Evolutionary conservation across 2,888 invertebrate genomes (phyloP).

Genomic region (Hofmannophila pseudospretella): DNA sequence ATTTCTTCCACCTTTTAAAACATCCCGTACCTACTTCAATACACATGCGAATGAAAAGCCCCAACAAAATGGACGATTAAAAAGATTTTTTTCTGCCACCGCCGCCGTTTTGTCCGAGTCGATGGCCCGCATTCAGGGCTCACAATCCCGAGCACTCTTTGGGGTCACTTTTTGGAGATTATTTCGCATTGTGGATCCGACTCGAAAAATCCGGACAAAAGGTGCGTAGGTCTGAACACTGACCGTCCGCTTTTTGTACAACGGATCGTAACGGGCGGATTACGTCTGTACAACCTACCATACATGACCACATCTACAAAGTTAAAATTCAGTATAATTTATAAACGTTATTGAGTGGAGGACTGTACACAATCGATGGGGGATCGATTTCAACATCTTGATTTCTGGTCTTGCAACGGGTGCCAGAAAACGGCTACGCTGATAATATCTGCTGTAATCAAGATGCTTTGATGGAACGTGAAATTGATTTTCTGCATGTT

Average conservation of each 20-base stretch:
- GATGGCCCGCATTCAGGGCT: slow-evolving; percentile 42
- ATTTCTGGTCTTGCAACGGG: slow-evolving; percentile 21
- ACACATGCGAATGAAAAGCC: neutral
- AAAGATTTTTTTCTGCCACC: slow-evolving; percentile 42
- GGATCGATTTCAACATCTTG: slow-evolving; percentile 54
- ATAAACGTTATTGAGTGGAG: neutral
- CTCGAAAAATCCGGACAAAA: slow-evolving; percentile 63
- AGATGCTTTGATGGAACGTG: slow-evolving; percentile 45
- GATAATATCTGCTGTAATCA: slow-evolving; percentile 33
- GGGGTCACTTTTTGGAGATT: slow-evolving; percentile 78
- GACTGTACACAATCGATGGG: slow-evolving; percentile 6
- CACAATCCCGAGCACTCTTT: slow-evolving; percentile 49
- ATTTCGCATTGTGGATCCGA: slow-evolving; percentile 56
- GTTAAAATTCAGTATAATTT: neutral
- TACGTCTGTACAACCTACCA: slow-evolving; percentile 14
- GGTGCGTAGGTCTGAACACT: slow-evolving; percentile 59
- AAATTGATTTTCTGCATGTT: slow-evolving; percentile 41
- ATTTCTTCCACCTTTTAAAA: neutral
- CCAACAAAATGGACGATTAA: slow-evolving; percentile 45
- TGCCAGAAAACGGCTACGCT: slow-evolving; percentile 19
- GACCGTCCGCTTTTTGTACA: slow-evolving; percentile 52
- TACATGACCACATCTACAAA: neutral
- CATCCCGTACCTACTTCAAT: neutral
- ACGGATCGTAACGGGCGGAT: slow-evolving; percentile 40
- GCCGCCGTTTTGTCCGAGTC: slow-evolving; percentile 26